Conservation (phyloP, 2,113 vertebrate genomes). For the Tonatia bakeri region DNA sequence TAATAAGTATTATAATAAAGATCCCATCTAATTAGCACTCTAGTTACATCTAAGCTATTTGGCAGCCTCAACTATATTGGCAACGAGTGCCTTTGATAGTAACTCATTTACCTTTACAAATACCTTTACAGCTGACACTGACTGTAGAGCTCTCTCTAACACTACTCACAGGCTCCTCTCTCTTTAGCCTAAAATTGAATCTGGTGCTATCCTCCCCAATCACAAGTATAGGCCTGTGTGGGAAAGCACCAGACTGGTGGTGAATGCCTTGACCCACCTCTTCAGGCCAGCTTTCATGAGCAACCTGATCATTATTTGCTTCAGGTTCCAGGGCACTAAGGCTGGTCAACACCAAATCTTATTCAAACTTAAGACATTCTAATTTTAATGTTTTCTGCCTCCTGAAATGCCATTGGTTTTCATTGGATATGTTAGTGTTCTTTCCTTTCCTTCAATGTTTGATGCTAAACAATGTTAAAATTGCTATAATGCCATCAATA, state of each 20-base stretch:
- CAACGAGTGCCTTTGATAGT: not conserved
- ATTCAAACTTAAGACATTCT: slow-evolving; percentile 61
- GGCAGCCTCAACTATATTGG: not conserved
- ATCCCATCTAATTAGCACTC: not conserved
- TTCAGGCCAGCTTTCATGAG: not conserved
- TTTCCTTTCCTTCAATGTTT: slow-evolving; percentile 68
- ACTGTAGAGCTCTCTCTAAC: not conserved
- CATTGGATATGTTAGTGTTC: slow-evolving; percentile 65
- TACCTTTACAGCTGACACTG: not conserved
- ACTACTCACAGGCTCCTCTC: not conserved
- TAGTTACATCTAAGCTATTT: not conserved
- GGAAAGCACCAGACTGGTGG: not conserved
- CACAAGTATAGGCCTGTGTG: not conserved
- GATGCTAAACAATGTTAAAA: slow-evolving; percentile 66
- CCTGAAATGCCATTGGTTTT: slow-evolving; percentile 65
- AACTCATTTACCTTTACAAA: slow-evolving; percentile 21
- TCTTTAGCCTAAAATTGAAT: not conserved
- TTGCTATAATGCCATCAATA: slow-evolving; percentile 59
- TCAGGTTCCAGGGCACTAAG: slow-evolving; percentile 11
- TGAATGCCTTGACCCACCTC: not conserved
- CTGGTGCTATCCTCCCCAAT: not conserved
- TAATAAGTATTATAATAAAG: not conserved
- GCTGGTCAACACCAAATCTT: slow-evolving; percentile 36
- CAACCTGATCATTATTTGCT: not conserved
- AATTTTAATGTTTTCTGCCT: slow-evolving; percentile 70